A percentile compares a stretch with the other conserved stretches of the same genome.
Evolutionary conservation across 2,113 vertebrate genomes (phyloP).

Genomic region (Panthera tigris): DNA sequence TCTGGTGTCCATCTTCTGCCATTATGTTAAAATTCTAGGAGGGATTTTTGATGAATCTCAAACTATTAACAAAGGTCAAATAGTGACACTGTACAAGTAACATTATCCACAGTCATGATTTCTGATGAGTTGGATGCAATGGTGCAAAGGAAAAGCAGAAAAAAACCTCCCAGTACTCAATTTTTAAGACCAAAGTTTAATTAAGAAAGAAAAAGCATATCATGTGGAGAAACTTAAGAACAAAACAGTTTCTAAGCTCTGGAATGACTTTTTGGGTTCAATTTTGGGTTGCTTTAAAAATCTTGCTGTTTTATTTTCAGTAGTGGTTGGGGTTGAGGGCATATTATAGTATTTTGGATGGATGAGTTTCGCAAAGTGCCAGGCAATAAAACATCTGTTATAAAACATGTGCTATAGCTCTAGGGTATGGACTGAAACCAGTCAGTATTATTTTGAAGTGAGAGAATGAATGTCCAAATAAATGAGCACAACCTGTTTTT

Average conservation of each 20-base stretch:
- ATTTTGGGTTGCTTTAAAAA: constrained; percentile 71
- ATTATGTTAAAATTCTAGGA: not conserved
- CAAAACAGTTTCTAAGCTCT: constrained; percentile 50
- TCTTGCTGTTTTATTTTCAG: constrained; percentile 80
- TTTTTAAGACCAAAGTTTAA: constrained; percentile 63
- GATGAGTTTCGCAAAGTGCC: constrained; percentile 82
- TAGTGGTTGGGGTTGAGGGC: constrained; percentile 63
- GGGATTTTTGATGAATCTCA: not conserved
- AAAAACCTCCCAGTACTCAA: not conserved
- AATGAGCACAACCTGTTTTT: constrained; percentile 70
- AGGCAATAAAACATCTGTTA: constrained; percentile 86
- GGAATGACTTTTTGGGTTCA: constrained; percentile 56
- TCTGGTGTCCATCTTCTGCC: not conserved
- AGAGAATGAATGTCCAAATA: constrained; percentile 81
- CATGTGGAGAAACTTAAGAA: constrained; percentile 64
- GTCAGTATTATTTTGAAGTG: constrained; percentile 79
- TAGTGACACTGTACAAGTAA: not conserved
- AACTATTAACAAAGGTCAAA: not conserved
- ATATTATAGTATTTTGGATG: constrained; percentile 80
- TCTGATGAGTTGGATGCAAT: not conserved
- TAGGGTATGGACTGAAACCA: constrained; percentile 80
- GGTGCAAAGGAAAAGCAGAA: not conserved
- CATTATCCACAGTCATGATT: not conserved
- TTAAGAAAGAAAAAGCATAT: constrained; percentile 65
- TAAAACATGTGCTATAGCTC: constrained; percentile 83